Percentiles rank a stretch among this genome's conserved stretches.
Evolutionary conservation across 2,797 vertebrate species (phyloP).

Genomic region (Oreonectes daqikongensis): DNA sequence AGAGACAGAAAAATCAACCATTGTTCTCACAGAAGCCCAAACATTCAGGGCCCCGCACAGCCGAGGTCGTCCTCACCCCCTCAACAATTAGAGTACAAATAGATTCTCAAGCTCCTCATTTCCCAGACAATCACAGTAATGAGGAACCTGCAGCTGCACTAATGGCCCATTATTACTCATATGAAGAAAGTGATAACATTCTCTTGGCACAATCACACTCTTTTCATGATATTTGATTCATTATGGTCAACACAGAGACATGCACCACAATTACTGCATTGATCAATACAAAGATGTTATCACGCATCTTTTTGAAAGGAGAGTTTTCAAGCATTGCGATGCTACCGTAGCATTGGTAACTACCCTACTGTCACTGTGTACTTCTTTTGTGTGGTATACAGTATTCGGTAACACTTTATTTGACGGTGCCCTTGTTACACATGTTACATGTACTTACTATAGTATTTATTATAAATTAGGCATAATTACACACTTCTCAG

Average conservation of each 20-base stretch:
- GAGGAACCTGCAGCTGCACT: conserved; percentile 62
- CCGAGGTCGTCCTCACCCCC: conserved; percentile 28
- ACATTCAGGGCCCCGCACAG: conserved; percentile 14
- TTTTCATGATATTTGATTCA: conserved; percentile 75
- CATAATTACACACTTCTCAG: neutral
- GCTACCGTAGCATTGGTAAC: too few relatives aligned
- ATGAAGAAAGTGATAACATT: conserved; percentile 61
- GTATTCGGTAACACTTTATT: too few relatives aligned
- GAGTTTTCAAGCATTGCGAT: too few relatives aligned
- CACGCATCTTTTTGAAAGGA: neutral
- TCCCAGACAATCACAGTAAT: conserved; percentile 61
- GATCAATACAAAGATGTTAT: conserved; percentile 31
- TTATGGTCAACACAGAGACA: conserved; percentile 67
- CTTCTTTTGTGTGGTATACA: neutral
- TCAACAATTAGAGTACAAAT: conserved; percentile 52
- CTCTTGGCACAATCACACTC: conserved; percentile 67
- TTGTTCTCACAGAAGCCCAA: conserved; percentile 27
- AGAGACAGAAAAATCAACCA: conserved; percentile 29
- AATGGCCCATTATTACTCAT: conserved; percentile 68
- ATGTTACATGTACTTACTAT: too few relatives aligned
- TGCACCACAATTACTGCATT: conserved; percentile 65
- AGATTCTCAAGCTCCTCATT: conserved; percentile 57
- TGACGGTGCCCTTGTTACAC: too few relatives aligned
- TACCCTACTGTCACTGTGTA: too few relatives aligned
- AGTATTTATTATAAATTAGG: too few relatives aligned